Percentiles rank a stretch among this genome's conserved stretches.
Evolutionary conservation across 2,113 vertebrate genomes (phyloP).

Genomic region (Ariopsis seemanni): DNA sequence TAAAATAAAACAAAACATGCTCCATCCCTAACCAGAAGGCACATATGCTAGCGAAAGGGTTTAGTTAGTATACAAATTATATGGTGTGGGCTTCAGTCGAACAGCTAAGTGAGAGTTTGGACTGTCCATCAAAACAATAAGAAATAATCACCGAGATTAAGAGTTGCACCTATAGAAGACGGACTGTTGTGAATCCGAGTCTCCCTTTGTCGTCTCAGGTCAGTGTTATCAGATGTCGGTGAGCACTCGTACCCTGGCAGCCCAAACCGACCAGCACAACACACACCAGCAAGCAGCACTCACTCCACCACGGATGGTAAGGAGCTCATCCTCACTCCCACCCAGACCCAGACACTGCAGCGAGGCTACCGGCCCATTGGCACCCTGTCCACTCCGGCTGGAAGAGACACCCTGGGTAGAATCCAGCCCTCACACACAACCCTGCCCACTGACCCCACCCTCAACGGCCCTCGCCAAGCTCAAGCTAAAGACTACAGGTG

Average conservation of each 20-base stretch:
- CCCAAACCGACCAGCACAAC: conserved; percentile 81
- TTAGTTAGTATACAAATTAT: not conserved
- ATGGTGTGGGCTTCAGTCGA: not conserved
- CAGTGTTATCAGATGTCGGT: conserved; percentile 76
- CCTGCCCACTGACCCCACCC: conserved; percentile 72
- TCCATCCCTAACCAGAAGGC: too few species aligned
- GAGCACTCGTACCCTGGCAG: conserved; percentile 84
- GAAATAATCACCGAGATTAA: not conserved
- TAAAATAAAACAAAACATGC: not conserved
- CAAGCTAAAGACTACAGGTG: conserved; percentile 82
- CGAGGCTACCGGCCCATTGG: conserved; percentile 71
- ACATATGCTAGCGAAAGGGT: not conserved
- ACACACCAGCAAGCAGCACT: conserved; percentile 65
- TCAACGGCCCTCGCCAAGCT: conserved; percentile 85
- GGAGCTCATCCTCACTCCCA: conserved; percentile 68
- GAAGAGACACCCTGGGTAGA: conserved; percentile 81
- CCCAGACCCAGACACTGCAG: conserved; percentile 78
- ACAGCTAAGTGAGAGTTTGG: too few species aligned
- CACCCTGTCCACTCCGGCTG: conserved; percentile 43
- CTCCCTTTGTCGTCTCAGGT: conserved; percentile 65
- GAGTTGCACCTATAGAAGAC: not conserved
- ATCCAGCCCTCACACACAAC: conserved; percentile 74
- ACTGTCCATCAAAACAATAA: not conserved
- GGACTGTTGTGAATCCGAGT: not conserved
- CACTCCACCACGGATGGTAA: conserved; percentile 72